phyloP scores from a whole-genome alignment of 2,888 invertebrate species.

The Ctenicera cuprea region DNA sequence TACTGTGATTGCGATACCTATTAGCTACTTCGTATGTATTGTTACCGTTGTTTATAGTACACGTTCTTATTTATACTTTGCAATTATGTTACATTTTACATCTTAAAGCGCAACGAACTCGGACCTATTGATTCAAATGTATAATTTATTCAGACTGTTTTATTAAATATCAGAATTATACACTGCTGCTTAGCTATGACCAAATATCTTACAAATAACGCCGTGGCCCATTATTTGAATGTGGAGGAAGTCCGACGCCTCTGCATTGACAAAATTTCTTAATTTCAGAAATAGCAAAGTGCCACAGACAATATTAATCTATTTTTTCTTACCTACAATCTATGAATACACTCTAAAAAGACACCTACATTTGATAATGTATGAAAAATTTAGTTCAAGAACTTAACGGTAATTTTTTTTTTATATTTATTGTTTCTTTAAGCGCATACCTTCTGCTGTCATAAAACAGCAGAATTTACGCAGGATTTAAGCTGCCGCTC shows the following conservation, averaged over 20 bases:
- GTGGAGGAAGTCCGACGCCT: conserved; percentile 5
- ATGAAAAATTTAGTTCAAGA: no score
- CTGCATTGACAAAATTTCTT: not conserved
- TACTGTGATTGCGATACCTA: conserved; percentile 46
- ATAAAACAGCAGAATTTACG: no score
- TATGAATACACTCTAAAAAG: not conserved
- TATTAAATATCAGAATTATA: conserved; percentile 6
- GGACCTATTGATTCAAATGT: not conserved
- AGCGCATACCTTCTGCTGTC: no score
- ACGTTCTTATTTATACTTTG: conserved; percentile 27
- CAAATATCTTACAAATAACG: not conserved
- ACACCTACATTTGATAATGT: not conserved
- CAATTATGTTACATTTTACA: conserved; percentile 23
- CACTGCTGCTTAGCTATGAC: not conserved
- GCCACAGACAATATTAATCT: not conserved
- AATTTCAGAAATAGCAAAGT: not conserved
- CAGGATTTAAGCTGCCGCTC: no score
- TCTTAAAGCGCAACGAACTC: not conserved
- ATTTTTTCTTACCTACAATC: not conserved
- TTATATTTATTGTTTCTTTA: no score
- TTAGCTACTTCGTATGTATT: conserved; percentile 35
- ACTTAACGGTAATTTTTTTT: no score
- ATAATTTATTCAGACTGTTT: not conserved
- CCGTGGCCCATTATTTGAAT: conserved; percentile 4
- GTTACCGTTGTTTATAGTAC: conserved; percentile 34